A percentile compares a stretch with the other conserved stretches of the same genome.
These are phyloP conservation scores for Zygothrica quintamaculata DNA, from an alignment of 2,888 invertebrate genomes.

Conservation along the genomic window DNA sequence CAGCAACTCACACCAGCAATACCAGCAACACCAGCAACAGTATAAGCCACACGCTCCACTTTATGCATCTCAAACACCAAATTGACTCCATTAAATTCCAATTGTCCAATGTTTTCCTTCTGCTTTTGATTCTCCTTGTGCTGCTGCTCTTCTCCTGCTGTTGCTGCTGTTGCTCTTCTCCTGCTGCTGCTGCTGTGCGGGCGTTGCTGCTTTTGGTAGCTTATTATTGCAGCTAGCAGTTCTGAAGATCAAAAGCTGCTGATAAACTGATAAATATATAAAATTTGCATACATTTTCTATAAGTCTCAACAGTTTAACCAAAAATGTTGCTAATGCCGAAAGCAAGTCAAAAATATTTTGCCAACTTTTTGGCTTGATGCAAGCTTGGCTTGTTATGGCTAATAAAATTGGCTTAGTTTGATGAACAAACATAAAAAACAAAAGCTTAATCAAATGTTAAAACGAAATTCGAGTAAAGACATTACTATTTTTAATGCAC, in stretches of 20 bases:
- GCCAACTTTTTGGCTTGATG: no score
- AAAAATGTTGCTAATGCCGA: no score
- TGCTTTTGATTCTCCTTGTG: not conserved
- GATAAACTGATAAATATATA: conserved; percentile 30
- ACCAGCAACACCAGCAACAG: not conserved
- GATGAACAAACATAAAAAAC: conserved; percentile 25
- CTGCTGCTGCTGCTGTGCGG: conserved; percentile 22
- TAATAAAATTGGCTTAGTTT: no score
- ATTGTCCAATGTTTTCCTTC: conserved; percentile 61
- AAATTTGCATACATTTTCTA: conserved; percentile 46
- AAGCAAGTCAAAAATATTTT: no score
- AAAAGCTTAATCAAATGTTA: conserved; percentile 11
- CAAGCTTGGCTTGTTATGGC: no score
- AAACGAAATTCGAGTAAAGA: conserved; percentile 4
- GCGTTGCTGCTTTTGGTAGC: conserved; percentile 31
- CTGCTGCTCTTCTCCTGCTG: not conserved
- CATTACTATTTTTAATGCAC: conserved; percentile 2
- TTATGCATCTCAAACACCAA: conserved; percentile 77
- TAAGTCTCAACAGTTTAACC: not conserved
- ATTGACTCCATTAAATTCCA: conserved; percentile 81
- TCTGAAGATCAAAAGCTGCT: conserved; percentile 14
- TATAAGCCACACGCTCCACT: conserved; percentile 65
- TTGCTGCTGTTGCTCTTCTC: not conserved
- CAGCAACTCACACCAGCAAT: not conserved
- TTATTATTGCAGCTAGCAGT: conserved; percentile 35